Conservation (phyloP, 64 coral and sea anemone species). For the Pocillopora verrucosa region DNA sequence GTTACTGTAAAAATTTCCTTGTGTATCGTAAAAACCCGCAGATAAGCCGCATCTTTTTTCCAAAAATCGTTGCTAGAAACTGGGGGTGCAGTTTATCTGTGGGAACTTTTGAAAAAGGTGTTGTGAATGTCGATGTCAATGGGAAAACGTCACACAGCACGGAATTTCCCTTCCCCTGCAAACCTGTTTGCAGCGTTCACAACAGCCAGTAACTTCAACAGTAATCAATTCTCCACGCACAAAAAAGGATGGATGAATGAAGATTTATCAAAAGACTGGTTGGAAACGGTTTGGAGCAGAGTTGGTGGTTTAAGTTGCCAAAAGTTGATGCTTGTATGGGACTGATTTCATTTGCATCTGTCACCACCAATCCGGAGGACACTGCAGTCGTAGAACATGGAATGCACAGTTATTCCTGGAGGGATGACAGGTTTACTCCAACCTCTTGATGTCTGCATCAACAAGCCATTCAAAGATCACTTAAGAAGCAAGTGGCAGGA, state of each 20-base stretch:
- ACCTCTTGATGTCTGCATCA: conserved; percentile 56
- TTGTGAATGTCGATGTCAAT: too few relatives aligned
- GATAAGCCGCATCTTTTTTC: too few relatives aligned
- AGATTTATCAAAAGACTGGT: conserved; percentile 33
- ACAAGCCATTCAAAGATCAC: conserved; percentile 54
- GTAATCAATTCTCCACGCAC: background rate
- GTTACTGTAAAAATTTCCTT: too few relatives aligned
- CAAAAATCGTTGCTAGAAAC: too few relatives aligned
- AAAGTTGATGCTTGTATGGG: conserved; percentile 54
- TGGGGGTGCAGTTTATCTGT: too few relatives aligned
- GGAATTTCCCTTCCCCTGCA: too few relatives aligned
- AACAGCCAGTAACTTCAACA: too few relatives aligned
- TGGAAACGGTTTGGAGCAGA: conserved; percentile 17
- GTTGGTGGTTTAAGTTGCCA: conserved; percentile 5
- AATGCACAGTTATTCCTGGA: conserved; percentile 54
- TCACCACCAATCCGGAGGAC: background rate
- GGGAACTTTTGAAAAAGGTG: too few relatives aligned
- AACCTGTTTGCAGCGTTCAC: too few relatives aligned
- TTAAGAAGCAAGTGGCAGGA: conserved; percentile 45
- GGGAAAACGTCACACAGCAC: too few relatives aligned
- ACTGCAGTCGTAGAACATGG: conserved; percentile 29
- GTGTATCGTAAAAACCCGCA: too few relatives aligned
- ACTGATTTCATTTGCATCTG: conserved; percentile 43
- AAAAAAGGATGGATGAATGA: conserved; percentile 46
- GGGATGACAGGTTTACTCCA: conserved; percentile 54